Base-by-base conservation (phyloP, 2,888 invertebrate genomes). In the Balanococcus diminutus region DNA sequence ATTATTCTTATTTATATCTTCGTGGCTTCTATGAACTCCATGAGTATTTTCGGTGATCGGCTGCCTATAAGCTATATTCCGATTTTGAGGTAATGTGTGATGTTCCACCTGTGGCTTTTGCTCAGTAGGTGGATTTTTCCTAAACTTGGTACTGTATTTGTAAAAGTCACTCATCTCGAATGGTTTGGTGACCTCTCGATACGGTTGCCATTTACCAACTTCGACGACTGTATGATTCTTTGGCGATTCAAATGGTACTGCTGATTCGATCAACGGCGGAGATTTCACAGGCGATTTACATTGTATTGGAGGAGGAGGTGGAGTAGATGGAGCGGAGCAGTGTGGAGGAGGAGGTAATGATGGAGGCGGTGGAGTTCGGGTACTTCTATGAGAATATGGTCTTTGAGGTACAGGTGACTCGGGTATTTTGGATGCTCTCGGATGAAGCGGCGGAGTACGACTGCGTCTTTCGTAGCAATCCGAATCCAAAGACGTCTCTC, bases 141-240 rank as follows among this genome's bases (percentile, higher is more conserved):
- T 93, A 90, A 95, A 96, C 90, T 97, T 97, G 5, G 97, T 97
- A 84, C 98, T 98, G 90, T 98, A 98, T 90, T 98, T 98, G 90
- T 98, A 98, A 90, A 97, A 98, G 90, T 98, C 98, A 0, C 97
- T 95, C 96, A 98, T 97, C 92, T 98, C 98, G 91, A 98, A 98
- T 2, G 98, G 98, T 90, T 98, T 98, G 0, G 96, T 96, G 86
- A 96, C 96, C 91, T 98, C 98, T 89, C 96, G 93, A 89, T 96
- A 96, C 0, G 96, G 96, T 90, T 96, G 96, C 91, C 95, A 96
- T 88, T 95, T 96, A 46, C 96, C 96, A 87, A 95, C 95, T 89
- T 96, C 95, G 42, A 97, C 95, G 0, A 97, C 92, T 0, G 95
- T 96, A 89, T 96, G 92, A 89, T 95, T 96, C 89, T 94, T 94